Percentiles rank a stretch among this genome's conserved stretches.
Evolutionary conservation across 2,113 vertebrate species (phyloP).

Genomic region (Podarcis raffonei): DNA sequence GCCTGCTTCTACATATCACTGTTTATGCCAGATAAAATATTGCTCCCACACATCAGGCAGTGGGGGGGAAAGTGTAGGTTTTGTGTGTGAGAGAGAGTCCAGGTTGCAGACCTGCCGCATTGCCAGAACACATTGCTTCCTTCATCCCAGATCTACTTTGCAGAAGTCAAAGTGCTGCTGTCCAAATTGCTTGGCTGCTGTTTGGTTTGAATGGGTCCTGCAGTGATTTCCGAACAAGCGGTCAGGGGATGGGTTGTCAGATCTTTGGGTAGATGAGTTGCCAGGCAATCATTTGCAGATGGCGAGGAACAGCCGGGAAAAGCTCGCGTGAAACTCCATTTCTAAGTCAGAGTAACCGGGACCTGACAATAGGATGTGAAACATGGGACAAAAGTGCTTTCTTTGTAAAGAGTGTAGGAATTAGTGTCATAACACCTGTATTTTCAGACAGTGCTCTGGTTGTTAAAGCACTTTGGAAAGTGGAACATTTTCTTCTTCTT

Average conservation of each 20-base stretch:
- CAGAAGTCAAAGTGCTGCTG: neutral
- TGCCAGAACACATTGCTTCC: neutral
- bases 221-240: neutral
- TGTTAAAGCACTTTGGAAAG: neutral
- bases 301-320: neutral
- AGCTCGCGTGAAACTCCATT: neutral
- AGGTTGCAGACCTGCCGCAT: neutral
- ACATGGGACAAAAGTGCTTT: neutral
- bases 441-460: neutral
- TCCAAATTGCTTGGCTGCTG: constrained; percentile 10
- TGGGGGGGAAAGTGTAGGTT: neutral
- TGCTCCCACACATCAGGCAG: neutral
- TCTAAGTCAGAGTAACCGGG: neutral
- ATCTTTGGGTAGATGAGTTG: neutral
- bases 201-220: neutral
- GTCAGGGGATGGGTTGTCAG: neutral
- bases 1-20: neutral
- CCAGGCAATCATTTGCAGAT: neutral
- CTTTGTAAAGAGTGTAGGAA: neutral
- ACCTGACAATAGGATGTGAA: neutral
- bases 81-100: neutral
- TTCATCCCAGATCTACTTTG: neutral
- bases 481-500: neutral
- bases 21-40: neutral
- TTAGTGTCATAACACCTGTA: neutral